Evolutionary conservation across 2,113 vertebrate species (phyloP).

Genomic region (Ailuropoda melanoleuca): DNA sequence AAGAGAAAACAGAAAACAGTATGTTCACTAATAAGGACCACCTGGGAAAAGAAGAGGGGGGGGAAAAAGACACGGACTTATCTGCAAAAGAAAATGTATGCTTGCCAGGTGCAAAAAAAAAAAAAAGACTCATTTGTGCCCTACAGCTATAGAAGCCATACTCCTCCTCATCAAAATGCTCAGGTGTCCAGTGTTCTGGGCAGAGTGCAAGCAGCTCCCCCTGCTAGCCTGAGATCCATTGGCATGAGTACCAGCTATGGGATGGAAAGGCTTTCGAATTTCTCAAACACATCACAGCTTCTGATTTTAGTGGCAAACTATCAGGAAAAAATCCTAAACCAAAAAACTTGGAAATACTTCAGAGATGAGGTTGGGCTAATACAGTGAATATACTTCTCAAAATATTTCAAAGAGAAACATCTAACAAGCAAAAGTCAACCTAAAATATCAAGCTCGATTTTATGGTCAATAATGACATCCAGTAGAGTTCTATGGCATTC

Average conservation of each 20-base stretch:
- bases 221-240: neutral
- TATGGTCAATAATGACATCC: neutral
- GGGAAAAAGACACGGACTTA: neutral
- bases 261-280: neutral
- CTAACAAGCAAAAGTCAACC: constrained; percentile 10
- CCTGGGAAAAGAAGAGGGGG: neutral
- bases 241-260: neutral
- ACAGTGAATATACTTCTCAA: neutral
- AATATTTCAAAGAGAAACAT: constrained; percentile 55
- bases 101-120: neutral
- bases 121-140: neutral
- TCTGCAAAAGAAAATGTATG: neutral
- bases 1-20: neutral
- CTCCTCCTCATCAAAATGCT: neutral
- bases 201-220: neutral
- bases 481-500: neutral
- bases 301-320: neutral
- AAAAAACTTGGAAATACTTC: constrained; percentile 45
- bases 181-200: accelerated
- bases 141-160: neutral
- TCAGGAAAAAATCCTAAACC: constrained; percentile 42
- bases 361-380: neutral
- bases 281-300: constrained; percentile 22
- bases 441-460: constrained; percentile 26
- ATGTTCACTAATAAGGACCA: neutral